Evolutionary conservation across 2,797 vertebrate genomes (phyloP), one percentile per base, ranked within the genome.

Genomic region (Cetoscarus ocellatus): DNA sequence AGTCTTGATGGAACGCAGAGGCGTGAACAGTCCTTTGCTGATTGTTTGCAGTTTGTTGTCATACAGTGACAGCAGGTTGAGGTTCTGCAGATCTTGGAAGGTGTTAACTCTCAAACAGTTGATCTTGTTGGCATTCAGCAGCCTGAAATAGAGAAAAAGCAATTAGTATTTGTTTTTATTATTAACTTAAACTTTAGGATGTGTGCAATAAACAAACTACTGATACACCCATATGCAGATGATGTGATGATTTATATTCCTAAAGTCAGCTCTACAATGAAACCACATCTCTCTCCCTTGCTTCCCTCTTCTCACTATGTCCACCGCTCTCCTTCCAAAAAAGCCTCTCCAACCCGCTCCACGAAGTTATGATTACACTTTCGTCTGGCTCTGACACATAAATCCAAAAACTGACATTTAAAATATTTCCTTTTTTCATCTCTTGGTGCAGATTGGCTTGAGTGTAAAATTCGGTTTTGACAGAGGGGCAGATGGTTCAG

Each of bases 121-220:
- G 91, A 99, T 99, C 93, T 99, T 99, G 93, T 99, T 99, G 91
- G 98, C 98, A 9, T 99, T 99, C 89, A 99, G 95, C 77, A 99
- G 95, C 80, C 98, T 99, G 83, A 68, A 77, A 87, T 38, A 72
- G 48, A 10, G 10, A 61, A 47, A 63, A 12, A 6, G 10, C 17
- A 18, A 57, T 47, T 36, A 49, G 36, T 10, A 34, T 61, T 50
- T 13, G 12, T 42, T 64, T 12, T 50, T 65, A 17, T 64, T 35
- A n/a, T 62, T 54, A 19, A 2, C 27, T 2, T 27, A 27, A 27
- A 27, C 48, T 61, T 47, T 7, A 45, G 57, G 34, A 64, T 50
- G 13, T 19, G 61, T 8, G 49, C 40, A 44, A 44, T 0, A 50
- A 57, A 54, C 36, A 58, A 62, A 86, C 7, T 53, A 56, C 63